Conservation (phyloP, 2,797 vertebrate genomes). For the Cossypha caffra region DNA sequence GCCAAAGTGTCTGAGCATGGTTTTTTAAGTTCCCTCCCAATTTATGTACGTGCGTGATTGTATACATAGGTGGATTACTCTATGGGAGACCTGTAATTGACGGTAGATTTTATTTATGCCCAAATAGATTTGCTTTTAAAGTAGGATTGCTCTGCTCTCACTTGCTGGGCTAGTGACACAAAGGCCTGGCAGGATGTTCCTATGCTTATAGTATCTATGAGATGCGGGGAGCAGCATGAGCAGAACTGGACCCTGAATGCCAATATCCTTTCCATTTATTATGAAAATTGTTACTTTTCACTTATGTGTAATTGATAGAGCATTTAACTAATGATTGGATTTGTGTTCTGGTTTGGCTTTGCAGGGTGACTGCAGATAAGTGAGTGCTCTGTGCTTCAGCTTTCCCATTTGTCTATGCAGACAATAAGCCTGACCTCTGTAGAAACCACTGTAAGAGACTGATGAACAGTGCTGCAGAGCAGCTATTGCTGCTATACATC, state of each 20-base stretch:
- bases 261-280: not conserved
- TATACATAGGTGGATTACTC: not conserved
- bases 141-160: not conserved
- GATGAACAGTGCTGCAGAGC: not conserved
- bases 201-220: not conserved
- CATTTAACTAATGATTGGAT: not conserved
- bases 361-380: not conserved
- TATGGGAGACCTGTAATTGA: not conserved
- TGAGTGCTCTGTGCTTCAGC: not conserved
- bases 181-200: not conserved
- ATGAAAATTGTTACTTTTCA: not conserved
- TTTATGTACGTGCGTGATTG: accelerated
- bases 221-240: not conserved
- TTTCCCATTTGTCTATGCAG: not conserved
- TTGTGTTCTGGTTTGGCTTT: not conserved
- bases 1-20: accelerated
- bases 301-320: not conserved
- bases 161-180: not conserved
- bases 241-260: not conserved
- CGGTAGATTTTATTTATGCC: not conserved
- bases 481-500: not conserved
- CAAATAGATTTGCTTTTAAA: not conserved
- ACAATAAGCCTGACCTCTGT: not conserved
- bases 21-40: not conserved
- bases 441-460: not conserved